These are phyloP conservation scores for Eutrigla gurnardus DNA, from an alignment of 2,797 vertebrate genomes.

Conservation along the genomic window DNA sequence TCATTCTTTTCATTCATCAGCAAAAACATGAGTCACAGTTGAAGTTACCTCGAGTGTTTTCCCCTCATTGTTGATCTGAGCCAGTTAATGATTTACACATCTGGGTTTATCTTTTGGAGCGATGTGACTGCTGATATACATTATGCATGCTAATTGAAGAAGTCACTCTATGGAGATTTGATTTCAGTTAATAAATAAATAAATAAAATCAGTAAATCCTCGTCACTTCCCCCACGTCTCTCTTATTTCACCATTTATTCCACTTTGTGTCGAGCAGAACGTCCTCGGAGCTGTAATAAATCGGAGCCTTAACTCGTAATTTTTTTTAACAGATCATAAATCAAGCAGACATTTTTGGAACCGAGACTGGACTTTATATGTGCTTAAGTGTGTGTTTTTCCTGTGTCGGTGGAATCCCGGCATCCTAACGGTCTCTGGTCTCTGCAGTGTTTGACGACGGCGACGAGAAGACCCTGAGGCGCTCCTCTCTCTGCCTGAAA, in stretches of 20 bases:
- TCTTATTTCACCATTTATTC: conserved; percentile 21
- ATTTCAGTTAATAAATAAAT: conserved; percentile 1
- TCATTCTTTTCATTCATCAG: conserved; percentile 43
- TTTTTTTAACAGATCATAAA: conserved; percentile 35
- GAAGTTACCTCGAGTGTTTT: conserved; percentile 25
- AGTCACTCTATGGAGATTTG: neutral
- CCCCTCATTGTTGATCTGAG: conserved; percentile 11
- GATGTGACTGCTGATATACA: neutral
- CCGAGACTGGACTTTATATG: conserved; percentile 23
- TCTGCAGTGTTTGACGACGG: conserved; percentile 88
- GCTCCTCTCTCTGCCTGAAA: conserved; percentile 88
- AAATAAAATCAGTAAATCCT: conserved; percentile 4
- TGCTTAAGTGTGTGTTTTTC: conserved; percentile 11
- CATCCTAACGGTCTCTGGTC: conserved; percentile 52
- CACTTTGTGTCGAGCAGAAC: neutral
- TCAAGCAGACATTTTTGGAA: conserved; percentile 41
- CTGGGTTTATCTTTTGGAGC: neutral
- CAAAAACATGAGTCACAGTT: conserved; percentile 33
- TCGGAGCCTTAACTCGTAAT: conserved; percentile 14
- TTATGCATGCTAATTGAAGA: neutral
- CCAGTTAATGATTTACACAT: conserved; percentile 13
- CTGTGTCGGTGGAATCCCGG: conserved; percentile 17
- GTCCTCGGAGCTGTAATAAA: conserved; percentile 31
- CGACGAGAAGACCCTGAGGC: conserved; percentile 88
- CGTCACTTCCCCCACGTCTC: neutral